Percentiles rank a stretch among this genome's conserved stretches.
phyloP scores from a whole-genome alignment of 2,888 invertebrate genomes.

The Chaetogeoica ovagalla region DNA sequence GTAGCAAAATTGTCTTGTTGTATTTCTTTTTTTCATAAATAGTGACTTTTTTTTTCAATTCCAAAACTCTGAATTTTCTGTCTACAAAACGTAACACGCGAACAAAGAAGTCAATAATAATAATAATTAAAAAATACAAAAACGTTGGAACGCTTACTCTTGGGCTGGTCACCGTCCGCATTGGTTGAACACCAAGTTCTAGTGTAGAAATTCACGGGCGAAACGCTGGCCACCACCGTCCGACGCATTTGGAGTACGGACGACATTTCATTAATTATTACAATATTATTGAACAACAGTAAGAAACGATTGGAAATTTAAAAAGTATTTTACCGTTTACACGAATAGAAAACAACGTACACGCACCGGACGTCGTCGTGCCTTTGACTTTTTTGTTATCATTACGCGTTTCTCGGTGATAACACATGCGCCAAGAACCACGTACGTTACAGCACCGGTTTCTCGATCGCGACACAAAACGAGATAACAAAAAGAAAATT shows the following conservation, averaged over 20 bases:
- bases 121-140: neutral
- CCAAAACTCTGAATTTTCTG: conserved; percentile 64
- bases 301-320: no score
- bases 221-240: neutral
- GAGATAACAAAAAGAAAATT: no score
- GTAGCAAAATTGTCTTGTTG: conserved; percentile 61
- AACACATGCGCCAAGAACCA: no score
- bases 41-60: conserved; percentile 62
- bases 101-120: neutral
- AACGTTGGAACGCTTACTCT: neutral
- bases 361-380: no score
- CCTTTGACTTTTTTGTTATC: no score
- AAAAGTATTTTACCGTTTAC: no score
- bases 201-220: neutral
- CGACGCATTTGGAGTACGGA: neutral
- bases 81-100: conserved; percentile 56
- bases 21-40: conserved; percentile 58
- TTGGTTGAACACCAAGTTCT: conserved; percentile 38
- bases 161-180: neutral
- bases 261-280: no score
- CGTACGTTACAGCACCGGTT: no score
- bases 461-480: no score
- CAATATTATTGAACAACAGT: no score
- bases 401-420: no score
- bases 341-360: no score